Evolutionary conservation across 2,113 vertebrate species (phyloP).

Genomic region (Pollimyrus isidori): DNA sequence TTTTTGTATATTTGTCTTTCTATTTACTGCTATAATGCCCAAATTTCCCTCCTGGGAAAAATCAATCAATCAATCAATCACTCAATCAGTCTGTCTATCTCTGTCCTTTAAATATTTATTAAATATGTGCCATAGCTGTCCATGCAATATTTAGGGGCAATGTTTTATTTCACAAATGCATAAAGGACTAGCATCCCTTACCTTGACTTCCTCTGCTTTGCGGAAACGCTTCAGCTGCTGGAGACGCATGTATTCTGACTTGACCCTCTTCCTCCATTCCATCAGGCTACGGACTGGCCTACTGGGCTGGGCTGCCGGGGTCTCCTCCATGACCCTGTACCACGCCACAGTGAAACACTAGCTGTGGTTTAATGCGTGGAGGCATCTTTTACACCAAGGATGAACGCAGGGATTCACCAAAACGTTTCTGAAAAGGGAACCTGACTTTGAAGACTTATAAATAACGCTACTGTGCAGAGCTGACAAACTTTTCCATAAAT

Average conservation of each 20-base stretch:
- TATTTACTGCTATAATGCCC: neutral
- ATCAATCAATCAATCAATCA: neutral
- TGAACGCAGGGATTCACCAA: neutral
- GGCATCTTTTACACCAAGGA: neutral
- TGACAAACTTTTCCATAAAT: neutral
- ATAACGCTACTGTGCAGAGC: neutral
- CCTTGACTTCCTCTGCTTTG: conserved; percentile 84
- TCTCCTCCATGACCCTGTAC: conserved; percentile 57
- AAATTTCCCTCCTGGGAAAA: neutral
- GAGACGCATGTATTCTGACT: conserved; percentile 94
- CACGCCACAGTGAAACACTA: neutral
- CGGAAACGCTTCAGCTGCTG: conserved; percentile 87
- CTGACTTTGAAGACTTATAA: neutral
- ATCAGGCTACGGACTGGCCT: conserved; percentile 57
- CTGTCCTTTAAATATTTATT: neutral
- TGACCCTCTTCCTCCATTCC: conserved; percentile 94
- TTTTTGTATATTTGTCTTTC: neutral
- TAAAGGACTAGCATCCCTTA: conserved; percentile 29
- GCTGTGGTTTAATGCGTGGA: neutral
- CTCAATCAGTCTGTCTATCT: neutral
- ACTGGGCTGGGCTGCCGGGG: conserved; percentile 3
- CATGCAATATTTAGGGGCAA: neutral
- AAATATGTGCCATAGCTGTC: neutral
- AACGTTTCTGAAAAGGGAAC: neutral
- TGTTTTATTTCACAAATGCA: neutral